These are phyloP conservation scores for Sturmia bella DNA, from an alignment of 2,888 invertebrate species.

Conservation along the genomic window DNA sequence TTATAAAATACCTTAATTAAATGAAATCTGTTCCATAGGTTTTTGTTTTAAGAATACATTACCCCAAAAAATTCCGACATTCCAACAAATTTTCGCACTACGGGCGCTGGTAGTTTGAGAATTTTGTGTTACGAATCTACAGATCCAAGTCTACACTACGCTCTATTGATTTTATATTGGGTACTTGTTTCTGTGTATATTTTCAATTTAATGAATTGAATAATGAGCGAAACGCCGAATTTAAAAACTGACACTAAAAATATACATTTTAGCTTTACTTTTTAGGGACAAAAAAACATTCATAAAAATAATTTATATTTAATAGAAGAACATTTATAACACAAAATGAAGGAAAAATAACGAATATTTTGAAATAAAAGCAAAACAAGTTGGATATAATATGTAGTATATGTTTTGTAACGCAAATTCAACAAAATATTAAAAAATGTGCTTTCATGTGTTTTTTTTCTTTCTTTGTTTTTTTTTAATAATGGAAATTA, in stretches of 20 bases:
- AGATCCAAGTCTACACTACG: no score
- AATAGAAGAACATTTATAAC: conserved; percentile 49
- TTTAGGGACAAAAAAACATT: conserved; percentile 39
- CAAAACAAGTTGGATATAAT: conserved; percentile 32
- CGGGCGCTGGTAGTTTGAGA: no score
- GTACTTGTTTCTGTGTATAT: no score
- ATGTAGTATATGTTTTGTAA: conserved; percentile 31
- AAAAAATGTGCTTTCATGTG: conserved; percentile 64
- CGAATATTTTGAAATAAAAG: conserved; percentile 60
- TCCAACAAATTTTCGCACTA: no score
- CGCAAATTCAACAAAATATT: conserved; percentile 65
- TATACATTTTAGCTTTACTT: conserved; percentile 18
- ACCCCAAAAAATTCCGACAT: no score
- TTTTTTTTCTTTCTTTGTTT: conserved; percentile 33
- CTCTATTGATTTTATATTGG: no score
- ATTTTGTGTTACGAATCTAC: no score
- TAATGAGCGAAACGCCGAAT: conserved; percentile 31
- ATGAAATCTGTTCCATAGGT: no score
- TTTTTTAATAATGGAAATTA: conserved; percentile 24
- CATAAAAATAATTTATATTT: conserved; percentile 18
- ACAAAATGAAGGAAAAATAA: conserved; percentile 67
- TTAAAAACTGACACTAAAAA: conserved; percentile 25
- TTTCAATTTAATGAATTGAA: no score
- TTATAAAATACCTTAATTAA: no score
- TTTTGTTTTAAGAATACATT: no score